A percentile compares a stretch with the other conserved stretches of the same genome.
These are phyloP conservation scores for Solenopsis invicta DNA, from an alignment of 1,140 invertebrate species.

Conservation along the genomic window DNA sequence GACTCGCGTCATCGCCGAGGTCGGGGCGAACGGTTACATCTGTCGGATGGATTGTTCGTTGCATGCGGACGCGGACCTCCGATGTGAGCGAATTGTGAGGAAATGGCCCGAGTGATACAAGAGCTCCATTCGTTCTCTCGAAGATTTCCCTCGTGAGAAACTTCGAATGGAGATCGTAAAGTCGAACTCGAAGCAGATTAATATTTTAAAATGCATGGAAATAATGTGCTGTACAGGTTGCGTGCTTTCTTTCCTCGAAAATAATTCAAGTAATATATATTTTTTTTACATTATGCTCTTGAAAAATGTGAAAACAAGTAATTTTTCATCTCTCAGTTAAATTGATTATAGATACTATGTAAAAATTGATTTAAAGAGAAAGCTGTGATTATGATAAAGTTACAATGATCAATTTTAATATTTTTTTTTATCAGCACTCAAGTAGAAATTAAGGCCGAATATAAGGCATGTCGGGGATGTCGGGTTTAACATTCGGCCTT, in stretches of 20 bases:
- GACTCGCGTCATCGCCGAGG: conserved; percentile 82
- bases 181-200: neutral
- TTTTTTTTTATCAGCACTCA: neutral
- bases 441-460: too few species aligned
- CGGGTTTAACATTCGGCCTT: too few species aligned
- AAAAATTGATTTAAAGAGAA: conserved; percentile 5
- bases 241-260: neutral
- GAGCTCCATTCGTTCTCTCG: neutral
- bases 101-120: conserved; percentile 6
- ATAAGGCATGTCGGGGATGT: too few species aligned
- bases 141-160: conserved; percentile 43
- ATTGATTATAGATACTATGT: neutral
- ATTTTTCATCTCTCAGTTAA: neutral
- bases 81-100: conserved; percentile 25
- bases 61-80: conserved; percentile 52
- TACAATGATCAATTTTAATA: neutral
- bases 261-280: conserved; percentile 12
- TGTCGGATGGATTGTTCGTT: conserved; percentile 82
- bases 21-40: conserved; percentile 80
- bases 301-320: neutral
- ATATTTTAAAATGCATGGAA: neutral
- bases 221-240: neutral
- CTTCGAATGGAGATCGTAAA: conserved; percentile 5
- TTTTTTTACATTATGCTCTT: neutral
- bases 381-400: neutral